These are phyloP conservation scores for Pitangus sulphuratus DNA, from an alignment of 2,797 vertebrate genomes.

Conservation along the genomic window DNA sequence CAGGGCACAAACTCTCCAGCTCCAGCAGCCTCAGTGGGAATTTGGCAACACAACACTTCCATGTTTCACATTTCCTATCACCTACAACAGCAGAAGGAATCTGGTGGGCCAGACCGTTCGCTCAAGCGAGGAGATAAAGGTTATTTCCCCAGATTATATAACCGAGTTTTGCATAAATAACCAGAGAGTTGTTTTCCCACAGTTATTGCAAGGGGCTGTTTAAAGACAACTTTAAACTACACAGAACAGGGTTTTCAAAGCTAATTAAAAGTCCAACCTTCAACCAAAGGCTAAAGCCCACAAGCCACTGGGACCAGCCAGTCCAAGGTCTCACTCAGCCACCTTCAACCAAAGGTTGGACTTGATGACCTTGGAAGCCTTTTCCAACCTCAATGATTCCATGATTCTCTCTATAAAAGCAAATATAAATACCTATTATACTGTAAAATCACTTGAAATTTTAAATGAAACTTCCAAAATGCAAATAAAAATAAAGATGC, in stretches of 20 bases:
- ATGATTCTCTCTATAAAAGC: not conserved
- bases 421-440: not conserved
- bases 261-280: not conserved
- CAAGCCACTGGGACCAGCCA: too few species aligned
- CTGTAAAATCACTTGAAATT: not conserved
- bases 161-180: not conserved
- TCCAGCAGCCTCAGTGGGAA: not conserved
- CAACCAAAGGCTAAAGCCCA: not conserved
- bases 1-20: not conserved
- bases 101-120: not conserved
- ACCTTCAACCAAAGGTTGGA: not conserved
- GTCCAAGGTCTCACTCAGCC: too few species aligned
- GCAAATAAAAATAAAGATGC: not conserved
- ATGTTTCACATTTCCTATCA: not conserved
- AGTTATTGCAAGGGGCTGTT: not conserved
- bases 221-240: not conserved
- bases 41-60: not conserved
- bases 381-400: not conserved
- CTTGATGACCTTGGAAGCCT: not conserved
- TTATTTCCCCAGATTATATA: not conserved
- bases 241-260: not conserved
- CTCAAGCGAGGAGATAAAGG: not conserved
- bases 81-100: not conserved
- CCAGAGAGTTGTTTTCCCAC: not conserved
- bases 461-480: not conserved